phyloP scores from a whole-genome alignment of 2,888 invertebrate species.

The Andrena bucephala region DNA sequence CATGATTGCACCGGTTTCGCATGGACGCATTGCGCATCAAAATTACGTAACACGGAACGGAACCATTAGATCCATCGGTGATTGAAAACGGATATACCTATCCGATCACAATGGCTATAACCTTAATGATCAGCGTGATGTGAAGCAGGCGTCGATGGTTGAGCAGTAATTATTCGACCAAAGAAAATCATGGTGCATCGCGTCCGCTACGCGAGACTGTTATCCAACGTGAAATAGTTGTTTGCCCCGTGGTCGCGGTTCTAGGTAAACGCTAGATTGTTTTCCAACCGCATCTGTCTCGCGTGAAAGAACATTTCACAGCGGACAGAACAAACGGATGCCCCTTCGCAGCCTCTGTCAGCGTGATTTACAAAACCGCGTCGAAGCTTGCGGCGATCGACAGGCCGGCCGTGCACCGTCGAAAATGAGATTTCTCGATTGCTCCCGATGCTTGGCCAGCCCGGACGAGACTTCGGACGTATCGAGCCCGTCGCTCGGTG shows the following conservation, averaged over 20 bases:
- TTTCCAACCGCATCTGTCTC: neutral
- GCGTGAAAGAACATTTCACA: neutral
- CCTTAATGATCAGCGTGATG: slow-evolving; percentile 11
- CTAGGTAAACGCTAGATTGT: too few species aligned
- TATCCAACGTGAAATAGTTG: too few species aligned
- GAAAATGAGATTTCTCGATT: slow-evolving; percentile 57
- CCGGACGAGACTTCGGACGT: neutral
- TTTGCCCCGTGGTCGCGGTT: too few species aligned
- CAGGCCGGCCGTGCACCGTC: too few species aligned
- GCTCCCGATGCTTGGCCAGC: slow-evolving; percentile 48
- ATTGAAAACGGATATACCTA: slow-evolving; percentile 39
- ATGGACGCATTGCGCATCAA: slow-evolving; percentile 1
- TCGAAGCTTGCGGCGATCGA: too few species aligned
- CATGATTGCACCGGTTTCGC: neutral
- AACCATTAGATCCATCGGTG: slow-evolving; percentile 29
- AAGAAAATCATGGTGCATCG: neutral
- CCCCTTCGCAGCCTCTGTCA: neutral
- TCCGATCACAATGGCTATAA: slow-evolving; percentile 31
- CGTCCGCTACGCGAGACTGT: neutral
- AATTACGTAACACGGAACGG: slow-evolving; percentile 39
- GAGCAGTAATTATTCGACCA: neutral
- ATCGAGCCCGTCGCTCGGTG: slow-evolving; percentile 50
- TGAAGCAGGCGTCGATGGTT: slow-evolving; percentile 18
- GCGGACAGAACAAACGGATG: neutral
- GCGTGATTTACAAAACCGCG: neutral